phyloP scores from a whole-genome alignment of 2,888 invertebrate genomes.

The Cephus pulcher region DNA sequence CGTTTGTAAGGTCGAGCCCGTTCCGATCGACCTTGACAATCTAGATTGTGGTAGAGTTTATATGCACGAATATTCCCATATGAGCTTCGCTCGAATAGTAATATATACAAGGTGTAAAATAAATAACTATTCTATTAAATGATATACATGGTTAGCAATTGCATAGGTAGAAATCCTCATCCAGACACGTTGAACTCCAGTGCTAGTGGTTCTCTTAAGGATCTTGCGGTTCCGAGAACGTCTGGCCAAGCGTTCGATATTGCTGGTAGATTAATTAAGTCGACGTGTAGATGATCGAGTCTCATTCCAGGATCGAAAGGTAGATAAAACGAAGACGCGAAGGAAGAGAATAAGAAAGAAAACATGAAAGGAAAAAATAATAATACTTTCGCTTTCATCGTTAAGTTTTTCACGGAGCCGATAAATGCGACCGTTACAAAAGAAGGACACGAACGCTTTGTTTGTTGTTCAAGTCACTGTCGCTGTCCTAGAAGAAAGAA shows the following conservation, averaged over 20 bases:
- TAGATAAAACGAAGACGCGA: neutral
- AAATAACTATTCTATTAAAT: neutral
- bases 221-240: neutral
- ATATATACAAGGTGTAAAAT: neutral
- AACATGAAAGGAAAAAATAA: neutral
- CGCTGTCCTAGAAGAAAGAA: neutral
- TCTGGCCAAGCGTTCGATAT: neutral
- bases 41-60: neutral
- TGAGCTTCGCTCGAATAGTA: neutral
- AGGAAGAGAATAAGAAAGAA: neutral
- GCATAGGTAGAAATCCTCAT: neutral
- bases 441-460: neutral
- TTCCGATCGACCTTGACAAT: neutral
- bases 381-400: neutral
- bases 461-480: neutral
- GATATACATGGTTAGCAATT: neutral
- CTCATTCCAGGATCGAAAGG: neutral
- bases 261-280: neutral
- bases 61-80: neutral
- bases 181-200: neutral
- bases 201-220: neutral
- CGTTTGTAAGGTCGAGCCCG: neutral
- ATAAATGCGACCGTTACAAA: neutral
- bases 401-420: neutral
- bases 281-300: neutral